Base-by-base conservation (phyloP, 2,888 invertebrate genomes). In the Schrankia costaestrigalis region DNA sequence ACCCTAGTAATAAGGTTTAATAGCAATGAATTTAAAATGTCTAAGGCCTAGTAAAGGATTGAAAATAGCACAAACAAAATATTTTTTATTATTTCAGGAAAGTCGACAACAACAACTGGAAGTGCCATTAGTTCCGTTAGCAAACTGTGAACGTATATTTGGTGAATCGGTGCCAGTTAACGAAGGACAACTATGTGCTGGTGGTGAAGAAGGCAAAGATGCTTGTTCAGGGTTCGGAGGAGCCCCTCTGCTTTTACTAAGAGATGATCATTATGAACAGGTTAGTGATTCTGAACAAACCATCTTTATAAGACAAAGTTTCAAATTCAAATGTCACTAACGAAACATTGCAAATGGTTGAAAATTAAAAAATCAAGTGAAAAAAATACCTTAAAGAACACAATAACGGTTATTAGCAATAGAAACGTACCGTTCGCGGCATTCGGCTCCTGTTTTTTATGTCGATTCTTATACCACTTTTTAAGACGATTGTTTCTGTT, bases 181-280 rank as follows among this genome's bases (percentile, higher is more conserved):
- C 14, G 83, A 83, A 43, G 90, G 91, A 1, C 93, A 93, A 11
- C 76, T 94, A 39, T 94, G 94, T 55, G 93, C 93, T 0, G 95
- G 95, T 0, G 94, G 94, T 0, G 93, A 93, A 50, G 86, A 86
- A 46, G 92, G 92, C 9, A 90, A 90, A 46, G 94, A 94, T 64
- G 94, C 94, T 0, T 95, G 95, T 50, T 91, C 93, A 6, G 94
- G 94, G 3, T 95, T 94, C 56, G 94, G 93, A 2, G 95, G 95
- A 2, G 93, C 94, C 0, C 94, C 95, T 0, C 74, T 95, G 2
- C 69, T 94, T 31, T 74, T 92, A 1, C 87, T 83, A 40, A 90
- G 91, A 49, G 90, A 90, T 44, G 91, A 91, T 12, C 89, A 89
- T 21, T 90, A 89, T 69, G 89, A 90, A 32, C 92, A 94, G 90